Conservation (phyloP, 1,140 invertebrate genomes). For the Microplitis mediator region DNA sequence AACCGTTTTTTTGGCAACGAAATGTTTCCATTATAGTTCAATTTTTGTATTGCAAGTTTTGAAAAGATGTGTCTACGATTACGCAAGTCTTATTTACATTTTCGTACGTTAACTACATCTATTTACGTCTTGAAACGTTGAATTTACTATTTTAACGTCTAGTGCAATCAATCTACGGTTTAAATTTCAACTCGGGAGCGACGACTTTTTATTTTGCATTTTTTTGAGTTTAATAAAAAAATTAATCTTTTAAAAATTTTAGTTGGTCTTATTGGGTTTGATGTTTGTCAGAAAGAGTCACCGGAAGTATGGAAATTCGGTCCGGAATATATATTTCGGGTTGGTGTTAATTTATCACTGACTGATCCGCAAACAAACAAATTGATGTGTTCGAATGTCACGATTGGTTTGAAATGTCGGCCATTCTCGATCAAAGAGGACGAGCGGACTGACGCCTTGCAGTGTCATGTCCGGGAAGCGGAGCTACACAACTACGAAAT, state of each 20-base stretch:
- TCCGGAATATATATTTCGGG: constrained; percentile 16
- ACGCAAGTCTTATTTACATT: no score
- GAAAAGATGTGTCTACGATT: no score
- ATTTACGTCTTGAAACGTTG: no score
- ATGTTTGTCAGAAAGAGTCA: constrained; percentile 12
- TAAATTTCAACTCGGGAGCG: no score
- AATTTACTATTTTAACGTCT: no score
- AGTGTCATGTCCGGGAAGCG: constrained; percentile 7
- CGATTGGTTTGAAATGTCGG: constrained; percentile 14
- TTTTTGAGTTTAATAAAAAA: not conserved
- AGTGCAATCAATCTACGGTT: no score
- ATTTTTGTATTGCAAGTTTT: no score
- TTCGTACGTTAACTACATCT: no score
- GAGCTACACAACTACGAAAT: not conserved
- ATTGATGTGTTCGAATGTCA: constrained; percentile 1
- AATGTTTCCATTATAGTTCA: no score
- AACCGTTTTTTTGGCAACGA: no score
- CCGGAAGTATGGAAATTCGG: constrained; percentile 23
- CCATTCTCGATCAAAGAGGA: not conserved
- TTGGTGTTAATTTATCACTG: constrained; percentile 5
- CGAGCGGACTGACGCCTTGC: not conserved
- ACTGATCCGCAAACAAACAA: not conserved
- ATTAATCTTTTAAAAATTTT: no score
- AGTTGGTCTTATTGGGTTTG: constrained; percentile 20
- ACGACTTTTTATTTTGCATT: no score